These are phyloP conservation scores for Vulpes ferrilata DNA, from an alignment of 2,113 vertebrate genomes.

Conservation along the genomic window DNA sequence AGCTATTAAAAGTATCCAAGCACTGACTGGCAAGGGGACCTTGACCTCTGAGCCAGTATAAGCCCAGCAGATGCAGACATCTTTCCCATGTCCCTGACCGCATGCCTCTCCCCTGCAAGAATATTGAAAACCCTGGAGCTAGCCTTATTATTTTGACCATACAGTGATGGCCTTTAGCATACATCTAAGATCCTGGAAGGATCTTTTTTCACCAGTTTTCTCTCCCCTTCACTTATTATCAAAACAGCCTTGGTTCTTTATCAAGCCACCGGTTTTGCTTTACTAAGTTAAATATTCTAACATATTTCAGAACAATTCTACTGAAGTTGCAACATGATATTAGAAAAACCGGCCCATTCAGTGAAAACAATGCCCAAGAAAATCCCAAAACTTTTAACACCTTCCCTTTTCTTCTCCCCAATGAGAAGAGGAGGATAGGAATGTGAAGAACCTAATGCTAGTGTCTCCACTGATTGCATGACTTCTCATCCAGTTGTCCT, in stretches of 20 bases:
- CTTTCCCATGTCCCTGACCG: not conserved
- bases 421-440: not conserved
- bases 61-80: not conserved
- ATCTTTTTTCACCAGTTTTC: not conserved
- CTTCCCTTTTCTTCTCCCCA: not conserved
- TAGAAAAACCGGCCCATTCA: not conserved
- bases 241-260: not conserved
- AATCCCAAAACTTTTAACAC: not conserved
- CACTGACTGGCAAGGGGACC: not conserved
- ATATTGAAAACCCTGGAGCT: not conserved
- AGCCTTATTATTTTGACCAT: not conserved
- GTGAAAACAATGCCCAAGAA: not conserved
- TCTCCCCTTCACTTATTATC: not conserved
- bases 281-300: not conserved
- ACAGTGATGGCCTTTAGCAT: not conserved
- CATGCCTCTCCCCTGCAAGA: too few relatives aligned
- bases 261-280: not conserved
- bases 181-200: not conserved
- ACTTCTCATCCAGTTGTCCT: not conserved
- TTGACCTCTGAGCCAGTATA: not conserved
- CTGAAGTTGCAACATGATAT: not conserved
- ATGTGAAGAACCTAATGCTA: not conserved
- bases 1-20: constrained; percentile 1
- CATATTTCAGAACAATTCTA: not conserved
- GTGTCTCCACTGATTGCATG: not conserved